Percentiles rank a stretch among this genome's conserved stretches.
Evolutionary conservation across 2,113 vertebrate genomes (phyloP).

Genomic region (Apus apus): DNA sequence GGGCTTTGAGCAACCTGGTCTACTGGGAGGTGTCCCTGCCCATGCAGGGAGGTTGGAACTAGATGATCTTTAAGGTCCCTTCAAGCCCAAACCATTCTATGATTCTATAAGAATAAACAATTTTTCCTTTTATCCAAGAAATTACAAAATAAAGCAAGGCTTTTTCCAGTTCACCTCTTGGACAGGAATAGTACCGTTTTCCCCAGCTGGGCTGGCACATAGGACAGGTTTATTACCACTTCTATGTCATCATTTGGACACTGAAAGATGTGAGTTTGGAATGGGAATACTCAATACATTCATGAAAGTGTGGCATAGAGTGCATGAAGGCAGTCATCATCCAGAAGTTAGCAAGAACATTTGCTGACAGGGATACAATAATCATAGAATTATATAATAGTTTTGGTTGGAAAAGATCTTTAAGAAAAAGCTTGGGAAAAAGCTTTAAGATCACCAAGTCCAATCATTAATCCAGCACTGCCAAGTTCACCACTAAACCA

Average conservation of each 20-base stretch:
- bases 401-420: no score
- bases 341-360: not conserved
- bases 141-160: not conserved
- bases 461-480: no score
- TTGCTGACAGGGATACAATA: not conserved
- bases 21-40: no score
- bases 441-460: no score
- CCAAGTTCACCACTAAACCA: no score
- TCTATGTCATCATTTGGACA: not conserved
- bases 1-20: no score
- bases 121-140: not conserved
- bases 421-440: no score
- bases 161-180: not conserved
- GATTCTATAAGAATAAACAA: not conserved
- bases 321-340: not conserved
- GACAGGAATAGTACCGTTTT: not conserved
- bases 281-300: not conserved
- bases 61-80: no score
- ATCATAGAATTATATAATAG: not conserved
- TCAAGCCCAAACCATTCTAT: no score
- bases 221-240: not conserved
- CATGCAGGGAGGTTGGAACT: no score
- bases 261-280: not conserved
- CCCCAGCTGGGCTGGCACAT: not conserved
- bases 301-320: fast-evolving